Evolutionary conservation across 2,797 vertebrate genomes (phyloP).

Genomic region (Australoheros facetus): DNA sequence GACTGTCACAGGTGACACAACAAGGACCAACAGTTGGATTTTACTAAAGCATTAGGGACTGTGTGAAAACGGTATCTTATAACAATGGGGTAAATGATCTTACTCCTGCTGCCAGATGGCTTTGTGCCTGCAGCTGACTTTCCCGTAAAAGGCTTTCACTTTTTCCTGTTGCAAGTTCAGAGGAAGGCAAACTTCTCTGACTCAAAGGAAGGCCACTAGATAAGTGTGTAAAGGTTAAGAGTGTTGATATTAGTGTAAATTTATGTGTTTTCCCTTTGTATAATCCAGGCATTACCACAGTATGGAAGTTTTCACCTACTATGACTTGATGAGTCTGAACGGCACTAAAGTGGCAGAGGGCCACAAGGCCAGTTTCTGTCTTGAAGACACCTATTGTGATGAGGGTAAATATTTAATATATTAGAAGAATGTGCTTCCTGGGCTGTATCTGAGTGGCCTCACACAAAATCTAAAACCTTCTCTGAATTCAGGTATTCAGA

Average conservation of each 20-base stretch:
- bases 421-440: neutral
- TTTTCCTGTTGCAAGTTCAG: neutral
- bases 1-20: constrained; percentile 92
- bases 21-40: neutral
- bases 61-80: too few relatives aligned
- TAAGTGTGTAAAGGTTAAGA: neutral
- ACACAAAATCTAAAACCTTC: neutral
- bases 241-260: neutral
- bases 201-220: neutral
- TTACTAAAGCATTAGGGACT: too few relatives aligned
- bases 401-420: constrained; percentile 81
- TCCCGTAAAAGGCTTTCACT: neutral
- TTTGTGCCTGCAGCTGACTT: neutral
- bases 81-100: neutral
- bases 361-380: constrained; percentile 97
- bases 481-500: constrained; percentile 79
- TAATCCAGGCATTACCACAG: constrained; percentile 92
- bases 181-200: neutral
- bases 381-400: constrained; percentile 92
- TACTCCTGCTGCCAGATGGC: neutral
- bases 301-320: constrained; percentile 97
- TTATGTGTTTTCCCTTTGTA: neutral
- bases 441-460: neutral
- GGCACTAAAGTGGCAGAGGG: constrained; percentile 95
- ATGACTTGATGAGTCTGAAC: constrained; percentile 90